These are phyloP conservation scores for Urosaurus nigricauda DNA, from an alignment of 2,797 vertebrate species.

Conservation along the genomic window DNA sequence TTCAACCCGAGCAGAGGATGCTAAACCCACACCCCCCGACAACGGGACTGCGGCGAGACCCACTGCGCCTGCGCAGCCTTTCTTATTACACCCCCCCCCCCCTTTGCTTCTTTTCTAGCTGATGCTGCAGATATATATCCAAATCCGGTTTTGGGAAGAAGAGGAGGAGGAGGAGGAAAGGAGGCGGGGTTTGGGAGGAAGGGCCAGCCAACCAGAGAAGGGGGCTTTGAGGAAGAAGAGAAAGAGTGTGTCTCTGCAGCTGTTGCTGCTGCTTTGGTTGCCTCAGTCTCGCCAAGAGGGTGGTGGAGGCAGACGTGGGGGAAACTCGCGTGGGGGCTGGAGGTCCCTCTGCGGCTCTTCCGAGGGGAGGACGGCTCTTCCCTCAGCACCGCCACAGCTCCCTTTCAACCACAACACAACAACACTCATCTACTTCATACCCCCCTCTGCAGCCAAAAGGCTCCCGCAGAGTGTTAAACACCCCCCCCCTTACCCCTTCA, in stretches of 20 bases:
- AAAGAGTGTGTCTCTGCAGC: constrained; percentile 12
- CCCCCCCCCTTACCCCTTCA: too few relatives aligned
- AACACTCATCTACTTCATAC: too few relatives aligned
- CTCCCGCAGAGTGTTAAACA: too few relatives aligned
- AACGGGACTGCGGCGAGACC: constrained; percentile 81
- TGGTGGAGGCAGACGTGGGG: background rate
- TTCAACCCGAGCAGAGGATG: too few relatives aligned
- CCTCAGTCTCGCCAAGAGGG: background rate
- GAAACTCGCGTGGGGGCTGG: background rate
- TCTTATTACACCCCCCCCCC: too few relatives aligned
- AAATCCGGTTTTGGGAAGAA: too few relatives aligned
- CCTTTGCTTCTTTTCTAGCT: too few relatives aligned
- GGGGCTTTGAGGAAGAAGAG: background rate
- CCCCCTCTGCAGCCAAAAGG: too few relatives aligned
- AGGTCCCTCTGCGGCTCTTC: background rate
- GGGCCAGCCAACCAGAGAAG: constrained; percentile 32
- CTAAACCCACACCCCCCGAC: constrained; percentile 54
- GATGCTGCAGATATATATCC: constrained; percentile 83
- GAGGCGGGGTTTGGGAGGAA: background rate
- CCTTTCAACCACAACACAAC: too few relatives aligned
- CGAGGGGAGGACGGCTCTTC: background rate
- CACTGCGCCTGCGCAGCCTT: constrained; percentile 79
- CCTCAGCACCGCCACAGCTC: background rate
- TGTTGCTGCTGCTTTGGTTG: constrained; percentile 10
- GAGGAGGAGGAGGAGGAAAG: too few relatives aligned